A percentile compares a stretch with the other conserved stretches of the same genome.
These are phyloP conservation scores for Egretta garzetta DNA, from an alignment of 2,113 vertebrate species.

Conservation along the genomic window DNA sequence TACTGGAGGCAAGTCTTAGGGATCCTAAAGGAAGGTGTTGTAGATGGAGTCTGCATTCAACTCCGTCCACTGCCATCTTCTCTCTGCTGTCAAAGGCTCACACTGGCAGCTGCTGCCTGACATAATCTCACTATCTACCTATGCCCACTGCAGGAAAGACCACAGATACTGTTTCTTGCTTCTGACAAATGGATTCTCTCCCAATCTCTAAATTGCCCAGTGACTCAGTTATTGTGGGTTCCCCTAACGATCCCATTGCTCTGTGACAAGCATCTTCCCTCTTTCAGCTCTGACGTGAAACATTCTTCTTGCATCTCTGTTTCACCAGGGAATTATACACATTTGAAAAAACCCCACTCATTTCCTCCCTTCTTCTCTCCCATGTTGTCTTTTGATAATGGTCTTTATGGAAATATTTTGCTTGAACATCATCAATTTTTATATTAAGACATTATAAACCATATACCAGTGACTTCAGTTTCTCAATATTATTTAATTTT, in stretches of 20 bases:
- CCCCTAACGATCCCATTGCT: neutral
- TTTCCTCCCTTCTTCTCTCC: neutral
- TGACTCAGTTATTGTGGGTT: neutral
- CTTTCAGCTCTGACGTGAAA: neutral
- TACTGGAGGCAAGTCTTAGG: neutral
- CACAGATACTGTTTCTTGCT: neutral
- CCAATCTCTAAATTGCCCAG: neutral
- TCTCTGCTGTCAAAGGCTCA: neutral
- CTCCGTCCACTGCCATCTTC: neutral
- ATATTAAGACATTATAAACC: neutral
- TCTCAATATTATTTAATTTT: neutral
- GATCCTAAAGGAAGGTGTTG: neutral
- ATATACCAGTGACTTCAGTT: neutral
- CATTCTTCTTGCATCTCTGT: neutral
- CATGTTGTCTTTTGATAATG: neutral
- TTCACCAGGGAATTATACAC: neutral
- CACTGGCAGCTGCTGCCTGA: neutral
- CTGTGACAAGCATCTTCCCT: neutral
- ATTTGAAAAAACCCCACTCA: neutral
- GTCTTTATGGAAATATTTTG: neutral
- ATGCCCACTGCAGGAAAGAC: neutral
- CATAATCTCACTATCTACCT: neutral
- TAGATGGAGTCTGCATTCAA: fast-evolving
- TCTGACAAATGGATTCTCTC: neutral
- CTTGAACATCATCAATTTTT: neutral